Conservation (phyloP, 2,797 vertebrate species). For the Loris lydekkerianus region DNA sequence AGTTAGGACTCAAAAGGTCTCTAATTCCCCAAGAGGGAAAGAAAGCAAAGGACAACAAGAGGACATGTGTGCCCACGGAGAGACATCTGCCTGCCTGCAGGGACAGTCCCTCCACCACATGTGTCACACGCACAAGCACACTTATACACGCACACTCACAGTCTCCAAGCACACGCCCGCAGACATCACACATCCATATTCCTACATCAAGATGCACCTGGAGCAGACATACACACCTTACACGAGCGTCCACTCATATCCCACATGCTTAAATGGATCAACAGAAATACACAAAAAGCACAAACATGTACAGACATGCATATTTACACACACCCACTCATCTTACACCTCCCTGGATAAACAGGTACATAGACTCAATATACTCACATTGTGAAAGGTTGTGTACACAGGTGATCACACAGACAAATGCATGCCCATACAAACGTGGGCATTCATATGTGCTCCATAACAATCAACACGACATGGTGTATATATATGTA, state of each 20-base stretch:
- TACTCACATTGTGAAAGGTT: background rate
- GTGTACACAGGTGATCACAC: background rate
- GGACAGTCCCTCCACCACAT: background rate
- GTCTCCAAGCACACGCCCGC: background rate
- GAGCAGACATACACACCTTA: too few species aligned
- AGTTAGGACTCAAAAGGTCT: constrained; percentile 19
- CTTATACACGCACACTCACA: background rate
- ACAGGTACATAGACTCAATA: background rate
- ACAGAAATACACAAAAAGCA: background rate
- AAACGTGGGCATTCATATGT: background rate
- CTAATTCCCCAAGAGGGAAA: constrained; percentile 19
- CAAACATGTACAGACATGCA: background rate
- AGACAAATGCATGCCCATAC: background rate
- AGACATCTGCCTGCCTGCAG: background rate
- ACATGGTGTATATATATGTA: background rate
- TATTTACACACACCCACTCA: background rate
- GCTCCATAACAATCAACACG: background rate
- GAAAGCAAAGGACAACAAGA: background rate
- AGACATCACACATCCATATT: background rate
- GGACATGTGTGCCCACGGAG: background rate
- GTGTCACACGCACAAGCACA: fast-evolving
- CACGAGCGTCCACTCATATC: background rate
- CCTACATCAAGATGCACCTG: background rate
- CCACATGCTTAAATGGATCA: background rate
- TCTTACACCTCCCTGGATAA: background rate